Evolutionary conservation across 2,888 invertebrate genomes (phyloP).

Genomic region (Mimumesa dahlbomi): DNA sequence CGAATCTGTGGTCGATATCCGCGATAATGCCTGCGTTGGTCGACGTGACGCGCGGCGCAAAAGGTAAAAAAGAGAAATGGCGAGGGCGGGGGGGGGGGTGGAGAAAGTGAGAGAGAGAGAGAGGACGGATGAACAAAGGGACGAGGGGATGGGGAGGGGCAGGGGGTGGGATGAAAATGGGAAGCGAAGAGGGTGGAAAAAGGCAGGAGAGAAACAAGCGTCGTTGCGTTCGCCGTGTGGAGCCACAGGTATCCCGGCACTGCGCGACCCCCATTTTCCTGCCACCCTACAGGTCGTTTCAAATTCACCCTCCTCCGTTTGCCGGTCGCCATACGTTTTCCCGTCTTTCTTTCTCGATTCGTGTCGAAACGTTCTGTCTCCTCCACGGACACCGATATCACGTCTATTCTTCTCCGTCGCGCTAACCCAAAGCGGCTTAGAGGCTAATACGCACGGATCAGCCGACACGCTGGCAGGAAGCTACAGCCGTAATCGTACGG

Average conservation of each 20-base stretch:
- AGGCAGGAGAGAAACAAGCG: slow-evolving; percentile 36
- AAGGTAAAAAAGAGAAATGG: no score
- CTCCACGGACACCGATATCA: background rate
- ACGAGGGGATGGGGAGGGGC: background rate
- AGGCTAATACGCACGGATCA: slow-evolving; percentile 46
- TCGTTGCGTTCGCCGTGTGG: slow-evolving; percentile 47
- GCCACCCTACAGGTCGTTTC: slow-evolving; percentile 52
- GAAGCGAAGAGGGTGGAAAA: background rate
- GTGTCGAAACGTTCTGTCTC: background rate
- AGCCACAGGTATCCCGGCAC: slow-evolving; percentile 63
- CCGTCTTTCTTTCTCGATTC: slow-evolving; percentile 1
- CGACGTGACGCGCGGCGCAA: slow-evolving; percentile 27
- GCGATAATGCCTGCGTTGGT: slow-evolving; percentile 51
- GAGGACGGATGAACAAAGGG: background rate
- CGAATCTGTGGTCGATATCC: slow-evolving; percentile 60
- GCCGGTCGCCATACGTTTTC: slow-evolving; percentile 3
- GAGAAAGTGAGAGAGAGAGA: slow-evolving; percentile 2
- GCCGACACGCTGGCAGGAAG: slow-evolving; percentile 22
- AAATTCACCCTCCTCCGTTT: slow-evolving; percentile 13
- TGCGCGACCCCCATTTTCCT: slow-evolving; percentile 46
- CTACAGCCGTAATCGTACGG: slow-evolving; percentile 43
- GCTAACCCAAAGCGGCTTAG: slow-evolving; percentile 32
- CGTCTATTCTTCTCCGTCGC: slow-evolving; percentile 2
- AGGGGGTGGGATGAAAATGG: background rate
- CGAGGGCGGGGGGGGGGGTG: background rate